phyloP scores from a whole-genome alignment of 2,113 vertebrate genomes.

The Callionymus lyra region DNA sequence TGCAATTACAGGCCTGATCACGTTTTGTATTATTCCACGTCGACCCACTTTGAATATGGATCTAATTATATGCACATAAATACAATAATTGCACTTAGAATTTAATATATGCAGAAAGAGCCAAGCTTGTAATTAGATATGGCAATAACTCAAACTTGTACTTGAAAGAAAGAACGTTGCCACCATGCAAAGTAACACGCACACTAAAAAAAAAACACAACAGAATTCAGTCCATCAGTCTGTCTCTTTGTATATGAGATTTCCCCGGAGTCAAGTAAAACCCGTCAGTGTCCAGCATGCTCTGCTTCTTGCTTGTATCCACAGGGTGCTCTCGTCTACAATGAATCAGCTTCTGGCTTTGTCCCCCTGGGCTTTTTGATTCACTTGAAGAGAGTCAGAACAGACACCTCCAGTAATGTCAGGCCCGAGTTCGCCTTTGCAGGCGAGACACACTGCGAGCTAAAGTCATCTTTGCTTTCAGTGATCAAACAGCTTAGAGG shows the following conservation, averaged over 20 bases:
- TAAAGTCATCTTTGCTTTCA: conserved; percentile 40
- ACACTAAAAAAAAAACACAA: conserved; percentile 19
- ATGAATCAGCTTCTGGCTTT: conserved; percentile 38
- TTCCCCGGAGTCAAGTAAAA: conserved; percentile 40
- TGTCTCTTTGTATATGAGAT: conserved; percentile 35
- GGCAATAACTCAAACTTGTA: too few relatives aligned
- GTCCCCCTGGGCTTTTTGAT: conserved; percentile 48
- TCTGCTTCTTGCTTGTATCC: conserved; percentile 19
- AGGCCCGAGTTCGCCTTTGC: conserved; percentile 30
- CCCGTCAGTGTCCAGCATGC: conserved; percentile 37
- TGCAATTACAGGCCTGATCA: too few relatives aligned
- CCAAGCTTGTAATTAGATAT: too few relatives aligned
- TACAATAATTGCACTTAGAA: too few relatives aligned
- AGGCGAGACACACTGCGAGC: conserved; percentile 36
- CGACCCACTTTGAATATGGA: too few relatives aligned
- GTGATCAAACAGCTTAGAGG: conserved; percentile 40
- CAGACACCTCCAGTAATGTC: conserved; percentile 33
- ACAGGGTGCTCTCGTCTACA: conserved; percentile 28
- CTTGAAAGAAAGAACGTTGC: too few relatives aligned
- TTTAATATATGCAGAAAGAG: too few relatives aligned
- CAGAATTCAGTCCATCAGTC: conserved; percentile 36
- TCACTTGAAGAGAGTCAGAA: conserved; percentile 46
- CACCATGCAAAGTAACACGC: too few relatives aligned
- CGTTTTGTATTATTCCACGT: too few relatives aligned
- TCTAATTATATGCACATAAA: too few relatives aligned